Evolutionary conservation across 2,113 vertebrate genomes (phyloP).

Genomic region (Seriola aureovittata): DNA sequence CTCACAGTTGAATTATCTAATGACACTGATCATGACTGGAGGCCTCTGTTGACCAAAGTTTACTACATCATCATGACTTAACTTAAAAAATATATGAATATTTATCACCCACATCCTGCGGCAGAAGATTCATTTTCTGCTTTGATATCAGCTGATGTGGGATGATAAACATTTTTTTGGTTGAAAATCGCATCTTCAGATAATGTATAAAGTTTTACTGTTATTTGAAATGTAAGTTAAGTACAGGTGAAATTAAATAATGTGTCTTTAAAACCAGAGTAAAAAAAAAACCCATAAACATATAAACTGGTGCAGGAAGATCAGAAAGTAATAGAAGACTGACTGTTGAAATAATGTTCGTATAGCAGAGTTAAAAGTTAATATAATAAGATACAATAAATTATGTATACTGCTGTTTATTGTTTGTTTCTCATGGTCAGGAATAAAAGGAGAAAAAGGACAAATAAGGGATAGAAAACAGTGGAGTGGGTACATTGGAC

Average conservation of each 20-base stretch:
- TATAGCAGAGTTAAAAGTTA: neutral
- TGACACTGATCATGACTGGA: neutral
- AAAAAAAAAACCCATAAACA: neutral
- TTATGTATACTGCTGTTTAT: too few species aligned
- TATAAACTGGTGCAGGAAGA: neutral
- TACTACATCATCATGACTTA: neutral
- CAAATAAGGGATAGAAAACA: neutral
- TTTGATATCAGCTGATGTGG: neutral
- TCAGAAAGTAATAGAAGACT: neutral
- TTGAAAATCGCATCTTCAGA: neutral
- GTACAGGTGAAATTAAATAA: neutral
- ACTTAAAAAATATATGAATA: neutral
- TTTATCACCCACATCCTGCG: neutral
- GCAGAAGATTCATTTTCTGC: neutral
- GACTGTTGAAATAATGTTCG: neutral
- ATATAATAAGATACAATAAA: too few species aligned
- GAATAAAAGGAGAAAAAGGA: slow-evolving; percentile 20
- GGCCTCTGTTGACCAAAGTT: neutral
- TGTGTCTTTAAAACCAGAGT: too few species aligned
- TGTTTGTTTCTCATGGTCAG: neutral
- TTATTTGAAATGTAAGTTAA: neutral
- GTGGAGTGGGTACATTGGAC: neutral
- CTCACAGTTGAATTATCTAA: too few species aligned
- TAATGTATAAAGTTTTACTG: neutral
- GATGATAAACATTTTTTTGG: neutral